Conservation (phyloP, 1,140 invertebrate genomes). For the Drosophila pandora region DNA sequence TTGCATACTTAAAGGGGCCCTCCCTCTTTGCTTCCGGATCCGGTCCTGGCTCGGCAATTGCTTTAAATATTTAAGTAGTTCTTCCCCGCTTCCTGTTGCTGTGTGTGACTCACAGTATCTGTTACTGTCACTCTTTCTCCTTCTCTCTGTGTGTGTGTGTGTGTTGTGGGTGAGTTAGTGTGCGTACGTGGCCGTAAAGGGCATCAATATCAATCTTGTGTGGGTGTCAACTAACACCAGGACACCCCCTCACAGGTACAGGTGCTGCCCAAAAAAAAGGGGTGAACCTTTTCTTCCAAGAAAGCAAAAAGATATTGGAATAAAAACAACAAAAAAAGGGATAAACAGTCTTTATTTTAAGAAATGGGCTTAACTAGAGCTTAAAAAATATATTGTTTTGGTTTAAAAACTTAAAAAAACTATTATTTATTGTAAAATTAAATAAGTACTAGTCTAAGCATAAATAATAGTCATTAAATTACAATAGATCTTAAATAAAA, state of each 20-base stretch:
- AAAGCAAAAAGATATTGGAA: background rate
- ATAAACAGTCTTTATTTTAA: too few relatives aligned
- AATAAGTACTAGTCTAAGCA: too few relatives aligned
- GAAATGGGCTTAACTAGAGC: too few relatives aligned
- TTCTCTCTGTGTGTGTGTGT: slow-evolving; percentile 14
- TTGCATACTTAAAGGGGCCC: slow-evolving; percentile 38
- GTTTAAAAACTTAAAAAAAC: too few relatives aligned
- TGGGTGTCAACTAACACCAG: slow-evolving; percentile 30
- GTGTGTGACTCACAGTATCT: slow-evolving; percentile 23
- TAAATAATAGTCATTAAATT: too few relatives aligned
- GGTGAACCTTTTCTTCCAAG: background rate
- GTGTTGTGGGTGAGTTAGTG: background rate
- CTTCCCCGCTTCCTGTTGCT: slow-evolving; percentile 48
- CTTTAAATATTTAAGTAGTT: slow-evolving; percentile 78
- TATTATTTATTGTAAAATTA: too few relatives aligned
- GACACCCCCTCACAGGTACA: background rate
- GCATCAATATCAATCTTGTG: slow-evolving; percentile 48
- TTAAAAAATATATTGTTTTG: too few relatives aligned
- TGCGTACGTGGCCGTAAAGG: slow-evolving; percentile 36
- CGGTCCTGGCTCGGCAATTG: slow-evolving; percentile 49
- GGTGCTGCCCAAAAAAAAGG: slow-evolving; percentile 14
- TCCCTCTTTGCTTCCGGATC: background rate
- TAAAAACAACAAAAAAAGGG: too few relatives aligned
- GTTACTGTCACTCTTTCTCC: slow-evolving; percentile 18
- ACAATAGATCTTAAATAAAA: background rate